Base-by-base conservation (phyloP, 1,140 invertebrate species). In the Drosophila tropicalis region DNA sequence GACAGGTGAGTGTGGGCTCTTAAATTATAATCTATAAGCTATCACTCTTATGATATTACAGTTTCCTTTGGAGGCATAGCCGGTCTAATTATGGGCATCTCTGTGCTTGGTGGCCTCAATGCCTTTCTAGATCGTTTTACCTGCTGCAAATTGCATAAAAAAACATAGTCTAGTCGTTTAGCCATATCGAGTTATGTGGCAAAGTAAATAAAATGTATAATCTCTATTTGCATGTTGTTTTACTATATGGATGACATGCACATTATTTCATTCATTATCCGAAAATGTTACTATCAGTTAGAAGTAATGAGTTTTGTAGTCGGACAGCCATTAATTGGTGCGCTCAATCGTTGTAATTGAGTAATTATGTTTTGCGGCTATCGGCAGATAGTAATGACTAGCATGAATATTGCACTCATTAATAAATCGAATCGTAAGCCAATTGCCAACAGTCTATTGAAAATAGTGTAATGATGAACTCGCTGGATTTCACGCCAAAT, bases 31-130 rank as follows among this genome's bases (percentile, higher is more conserved):
- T 56, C 0, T 15, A 15, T 6, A 1, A 15, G 4, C 4, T 2
- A 25, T 7, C 3, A 2, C 15, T 32, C 12, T 56, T 32, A n/a
- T 7, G 6, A 1, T 10, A 4, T 57, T 34, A 7, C 56, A 58
- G 56, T 90, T 63, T 90, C 87, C 6, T 90, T 56, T 68, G 87
- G 87, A 13, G 87, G 87, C 54, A 84, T 90, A 36, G 87, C 87
- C 7, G 87, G 87, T 15, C 39, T 90, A 22, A 76, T 90, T 25
- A 60, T 90, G 67, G 87, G 87, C n/a, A 29, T 81, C 1, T 90
- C 87, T 0, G 55, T 90, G 1, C 34, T 90, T 13, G 87, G 87
- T 32, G 58, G 55, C 25, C 58, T 90, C 13, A 83, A 87, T 62
- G 32, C 51, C 13, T 17, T 87, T 12, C 64, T 90, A 44, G 66